Conservation (phyloP, 1,140 invertebrate species). For the Heliconius himera region DNA sequence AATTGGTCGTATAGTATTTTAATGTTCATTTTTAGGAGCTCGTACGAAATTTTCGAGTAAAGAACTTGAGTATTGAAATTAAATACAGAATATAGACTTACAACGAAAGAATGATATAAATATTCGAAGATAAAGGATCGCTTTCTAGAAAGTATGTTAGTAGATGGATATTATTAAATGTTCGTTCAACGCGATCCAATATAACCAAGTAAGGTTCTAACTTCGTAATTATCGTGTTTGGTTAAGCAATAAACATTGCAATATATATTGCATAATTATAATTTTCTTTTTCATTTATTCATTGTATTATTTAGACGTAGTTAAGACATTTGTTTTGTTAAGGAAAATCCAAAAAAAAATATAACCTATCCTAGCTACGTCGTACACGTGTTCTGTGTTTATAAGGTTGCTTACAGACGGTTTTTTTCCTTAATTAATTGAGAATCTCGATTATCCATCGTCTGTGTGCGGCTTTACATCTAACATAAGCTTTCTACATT, state of each 20-base stretch:
- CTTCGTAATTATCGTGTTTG: background rate
- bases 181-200: background rate
- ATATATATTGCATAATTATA: conserved; percentile 54
- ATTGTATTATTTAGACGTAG: conserved; percentile 35
- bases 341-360: conserved; percentile 6
- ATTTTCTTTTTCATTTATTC: conserved; percentile 37
- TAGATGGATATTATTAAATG: background rate
- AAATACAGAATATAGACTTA: background rate
- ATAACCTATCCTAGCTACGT: background rate
- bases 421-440: conserved; percentile 47
- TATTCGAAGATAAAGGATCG: background rate
- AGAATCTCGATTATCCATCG: conserved; percentile 43
- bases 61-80: background rate
- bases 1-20: background rate
- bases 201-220: background rate
- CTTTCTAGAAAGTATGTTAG: background rate
- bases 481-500: conserved; percentile 41
- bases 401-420: conserved; percentile 40
- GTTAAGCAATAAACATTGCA: conserved; percentile 69
- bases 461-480: conserved; percentile 35
- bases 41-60: background rate
- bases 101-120: background rate
- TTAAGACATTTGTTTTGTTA: background rate
- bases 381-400: conserved; percentile 48
- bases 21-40: background rate